phyloP scores from a whole-genome alignment of 2,113 vertebrate genomes.

The Pangasianodon gigas region DNA sequence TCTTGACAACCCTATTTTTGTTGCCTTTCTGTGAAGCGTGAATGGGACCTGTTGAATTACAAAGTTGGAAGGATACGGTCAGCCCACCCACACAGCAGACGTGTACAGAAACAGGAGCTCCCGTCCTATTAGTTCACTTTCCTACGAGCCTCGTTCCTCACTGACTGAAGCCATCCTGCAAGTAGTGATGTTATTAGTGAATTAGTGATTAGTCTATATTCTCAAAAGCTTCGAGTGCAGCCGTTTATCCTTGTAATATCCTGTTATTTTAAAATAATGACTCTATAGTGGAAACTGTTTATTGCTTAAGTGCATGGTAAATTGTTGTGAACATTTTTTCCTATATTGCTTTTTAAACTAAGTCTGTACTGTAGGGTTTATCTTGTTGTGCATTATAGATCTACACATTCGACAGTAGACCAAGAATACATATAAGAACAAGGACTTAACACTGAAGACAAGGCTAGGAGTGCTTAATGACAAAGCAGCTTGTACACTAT shows the following conservation, averaged over 20 bases:
- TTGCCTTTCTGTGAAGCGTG: slow-evolving; percentile 9
- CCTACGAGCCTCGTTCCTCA: slow-evolving; percentile 64
- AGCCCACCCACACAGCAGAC: slow-evolving; percentile 57
- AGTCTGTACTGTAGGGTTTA: background rate
- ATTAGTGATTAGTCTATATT: slow-evolving; percentile 56
- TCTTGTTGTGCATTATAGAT: background rate
- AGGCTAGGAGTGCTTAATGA: background rate
- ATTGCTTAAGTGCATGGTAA: background rate
- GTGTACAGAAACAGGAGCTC: slow-evolving; percentile 48
- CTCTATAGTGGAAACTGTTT: background rate
- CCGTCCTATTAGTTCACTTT: slow-evolving; percentile 64
- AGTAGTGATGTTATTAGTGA: slow-evolving; percentile 62
- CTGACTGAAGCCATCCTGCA: slow-evolving; percentile 71
- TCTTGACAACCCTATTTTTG: background rate
- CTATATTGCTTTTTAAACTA: background rate
- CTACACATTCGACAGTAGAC: background rate
- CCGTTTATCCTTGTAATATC: slow-evolving; percentile 61
- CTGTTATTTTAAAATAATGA: background rate
- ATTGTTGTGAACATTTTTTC: background rate
- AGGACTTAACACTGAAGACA: background rate
- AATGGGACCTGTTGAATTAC: slow-evolving; percentile 53
- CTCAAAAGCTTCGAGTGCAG: slow-evolving; percentile 68
- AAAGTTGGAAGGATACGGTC: slow-evolving; percentile 23
- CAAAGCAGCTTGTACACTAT: background rate
- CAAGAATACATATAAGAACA: background rate